These are phyloP conservation scores for Centropyge bicolor DNA, from an alignment of 2,797 vertebrate genomes.

Conservation along the genomic window DNA sequence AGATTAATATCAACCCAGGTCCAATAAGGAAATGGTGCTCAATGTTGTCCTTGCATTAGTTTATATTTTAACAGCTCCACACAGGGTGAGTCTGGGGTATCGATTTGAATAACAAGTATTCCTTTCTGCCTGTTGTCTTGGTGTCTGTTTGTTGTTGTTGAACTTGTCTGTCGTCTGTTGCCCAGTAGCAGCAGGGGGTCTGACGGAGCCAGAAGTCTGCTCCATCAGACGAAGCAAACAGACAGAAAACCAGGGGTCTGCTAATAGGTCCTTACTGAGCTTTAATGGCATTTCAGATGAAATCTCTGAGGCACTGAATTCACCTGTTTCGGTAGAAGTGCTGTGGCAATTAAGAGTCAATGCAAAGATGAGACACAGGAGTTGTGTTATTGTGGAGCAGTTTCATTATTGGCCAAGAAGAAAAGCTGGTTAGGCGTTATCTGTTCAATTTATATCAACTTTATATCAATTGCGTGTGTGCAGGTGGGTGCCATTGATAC, in stretches of 20 bases:
- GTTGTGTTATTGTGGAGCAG: too few relatives aligned
- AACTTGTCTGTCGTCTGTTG: constrained; percentile 50
- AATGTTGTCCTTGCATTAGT: background rate
- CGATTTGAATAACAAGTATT: constrained; percentile 7
- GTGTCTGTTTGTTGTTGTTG: constrained; percentile 43
- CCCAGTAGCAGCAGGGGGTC: constrained; percentile 31
- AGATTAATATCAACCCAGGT: background rate
- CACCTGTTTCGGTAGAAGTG: background rate
- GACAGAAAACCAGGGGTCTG: constrained; percentile 13
- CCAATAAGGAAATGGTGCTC: background rate
- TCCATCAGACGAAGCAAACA: background rate
- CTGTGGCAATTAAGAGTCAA: too few relatives aligned
- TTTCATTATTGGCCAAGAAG: too few relatives aligned
- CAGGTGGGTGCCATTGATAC: too few relatives aligned
- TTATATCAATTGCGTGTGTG: too few relatives aligned
- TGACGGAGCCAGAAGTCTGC: constrained; percentile 6
- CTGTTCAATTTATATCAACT: too few relatives aligned
- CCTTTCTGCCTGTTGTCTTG: constrained; percentile 8
- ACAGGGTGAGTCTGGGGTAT: constrained; percentile 9
- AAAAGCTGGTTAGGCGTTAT: too few relatives aligned
- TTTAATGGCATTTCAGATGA: constrained; percentile 31
- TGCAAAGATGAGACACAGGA: too few relatives aligned
- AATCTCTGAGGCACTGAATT: background rate
- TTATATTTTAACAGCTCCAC: background rate
- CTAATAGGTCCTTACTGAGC: constrained; percentile 1